Conservation (phyloP, 2,888 invertebrate genomes). For the Drosophila lacicola region DNA sequence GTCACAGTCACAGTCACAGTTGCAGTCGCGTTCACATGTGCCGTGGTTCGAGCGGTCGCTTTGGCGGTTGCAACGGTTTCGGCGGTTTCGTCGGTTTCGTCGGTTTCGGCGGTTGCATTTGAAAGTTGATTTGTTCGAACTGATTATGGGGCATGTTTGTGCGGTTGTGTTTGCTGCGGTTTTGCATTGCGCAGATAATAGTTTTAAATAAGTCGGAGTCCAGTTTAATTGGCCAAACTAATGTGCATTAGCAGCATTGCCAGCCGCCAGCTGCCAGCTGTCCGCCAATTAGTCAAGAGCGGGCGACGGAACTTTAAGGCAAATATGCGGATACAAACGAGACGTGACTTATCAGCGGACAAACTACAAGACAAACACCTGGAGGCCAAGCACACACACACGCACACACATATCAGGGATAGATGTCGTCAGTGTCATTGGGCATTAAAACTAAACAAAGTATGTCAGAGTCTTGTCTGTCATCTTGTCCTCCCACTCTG, state of each 20-base stretch:
- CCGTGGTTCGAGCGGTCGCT: slow-evolving; percentile 45
- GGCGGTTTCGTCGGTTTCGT: slow-evolving; percentile 40
- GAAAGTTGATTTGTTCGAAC: slow-evolving; percentile 77
- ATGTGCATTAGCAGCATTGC: slow-evolving; percentile 31
- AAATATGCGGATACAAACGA: slow-evolving; percentile 39
- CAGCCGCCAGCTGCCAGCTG: slow-evolving; percentile 17
- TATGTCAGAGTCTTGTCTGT: slow-evolving; percentile 47
- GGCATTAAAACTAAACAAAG: slow-evolving; percentile 61
- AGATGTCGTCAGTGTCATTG: slow-evolving; percentile 54
- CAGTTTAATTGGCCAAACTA: slow-evolving; percentile 66
- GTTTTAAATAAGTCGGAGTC: slow-evolving; percentile 69
- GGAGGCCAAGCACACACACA: slow-evolving; percentile 20
- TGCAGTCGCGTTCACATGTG: slow-evolving; percentile 29
- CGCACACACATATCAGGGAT: slow-evolving; percentile 4
- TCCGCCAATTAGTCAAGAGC: slow-evolving; percentile 37
- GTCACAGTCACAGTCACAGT: slow-evolving; percentile 19
- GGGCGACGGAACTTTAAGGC: slow-evolving; percentile 10
- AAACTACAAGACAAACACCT: slow-evolving; percentile 53
- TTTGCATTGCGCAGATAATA: slow-evolving; percentile 54
- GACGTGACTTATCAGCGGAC: slow-evolving; percentile 71
- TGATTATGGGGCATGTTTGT: slow-evolving; percentile 65
- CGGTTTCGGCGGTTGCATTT: slow-evolving; percentile 51
- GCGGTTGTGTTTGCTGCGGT: slow-evolving; percentile 61
- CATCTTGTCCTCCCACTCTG: slow-evolving; percentile 51
- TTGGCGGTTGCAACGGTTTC: slow-evolving; percentile 51